Base-by-base conservation (phyloP, 1,140 invertebrate species). In the Ceratitis capitata region DNA sequence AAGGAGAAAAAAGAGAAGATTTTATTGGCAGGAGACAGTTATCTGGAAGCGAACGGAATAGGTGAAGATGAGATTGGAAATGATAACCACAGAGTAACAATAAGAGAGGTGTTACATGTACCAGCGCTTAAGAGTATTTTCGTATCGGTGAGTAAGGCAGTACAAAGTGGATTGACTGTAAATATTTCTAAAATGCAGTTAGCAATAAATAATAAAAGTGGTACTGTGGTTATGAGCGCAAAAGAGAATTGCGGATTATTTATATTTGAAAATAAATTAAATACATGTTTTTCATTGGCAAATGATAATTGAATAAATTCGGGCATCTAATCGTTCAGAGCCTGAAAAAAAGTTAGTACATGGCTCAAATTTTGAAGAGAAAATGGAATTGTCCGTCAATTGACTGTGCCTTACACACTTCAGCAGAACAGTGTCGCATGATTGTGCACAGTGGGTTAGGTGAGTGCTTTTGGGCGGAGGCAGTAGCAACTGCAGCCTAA, bases 391-490 rank as follows among this genome's bases (percentile, higher is more conserved):
- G 23, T 29, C 7, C n/a, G 51, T 3, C 82, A 84, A 26, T 26
- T 56, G n/a, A 53, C 49, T 14, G 82, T 56, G 10, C 82, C 82
- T 3, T 84, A 84, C 49, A 84, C 82, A 19, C 82, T 49, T 7
- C 78, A 84, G 49, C 82, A 84, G 26, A 84, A 84, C 32, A 10
- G 82, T 7, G 51, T 53, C 10, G 82, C 82, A 9, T 84, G 47
- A 5, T 84, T 4, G 7, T 29, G 7, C 89, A 92, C 84, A 87
- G 87, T 69, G 74, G 87, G 14, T 56, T 93, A 12, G 45, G 84
- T n/a, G 88, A 88, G 85, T 83, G 39, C 42, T 91, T 90, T 86
- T 93, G 92, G 92, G 92, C 89, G 42, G 92, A 93, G 85, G 92
- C 87, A 6, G 74, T 83, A 12, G 14, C 85, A 86, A 88, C 85